Base-by-base conservation (phyloP, 1,140 invertebrate species). In the Drosophila oshimai region DNA sequence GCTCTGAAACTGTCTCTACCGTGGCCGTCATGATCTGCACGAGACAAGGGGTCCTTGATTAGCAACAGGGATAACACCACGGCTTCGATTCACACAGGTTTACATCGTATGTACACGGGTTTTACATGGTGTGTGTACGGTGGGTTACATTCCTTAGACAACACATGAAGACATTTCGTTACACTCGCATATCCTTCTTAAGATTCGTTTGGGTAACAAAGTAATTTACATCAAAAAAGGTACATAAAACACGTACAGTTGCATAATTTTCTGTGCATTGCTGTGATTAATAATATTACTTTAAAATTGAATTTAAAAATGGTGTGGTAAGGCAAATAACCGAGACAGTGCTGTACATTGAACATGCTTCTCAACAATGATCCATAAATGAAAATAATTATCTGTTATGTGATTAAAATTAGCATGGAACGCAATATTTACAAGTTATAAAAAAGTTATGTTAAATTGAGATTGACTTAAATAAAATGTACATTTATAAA, bases 1-100 rank as follows among this genome's bases (percentile, higher is more conserved):
- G 95, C 91, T 97, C 96, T 46, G 96, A 95, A 61, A 98, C 97
- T 64, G 97, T 97, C 92, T 98, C 96, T 75, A 98, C 96, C 42
- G 96, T 98, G 3, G 97, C 97, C 76, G 96, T 97, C 95, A 97
- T 96, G 81, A 98, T 97, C 95, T 97, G 93, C 65, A 76, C 75
- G 65, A 80, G 51, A 86, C 39, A 86, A 76, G 37, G 15, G 37
- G 9, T 15, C 34, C 12, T n/a, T 20, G 24, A 62, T 64, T 68
- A 64, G 22, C 20, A 33, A 13, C 0, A 10, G 2, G 10, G n/a
- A 26, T 36, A 4, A 7, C 13, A 9, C 45, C 28, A 7, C 0
- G 37, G 17, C 12, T 10, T 18, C 28, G 17, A 15, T 10, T 18
- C 28, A 37, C 24, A 75, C 64, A 76, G 26, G 41, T 39, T 64